Conservation (phyloP, 2,888 invertebrate species). For the Cheilosia urbana region DNA sequence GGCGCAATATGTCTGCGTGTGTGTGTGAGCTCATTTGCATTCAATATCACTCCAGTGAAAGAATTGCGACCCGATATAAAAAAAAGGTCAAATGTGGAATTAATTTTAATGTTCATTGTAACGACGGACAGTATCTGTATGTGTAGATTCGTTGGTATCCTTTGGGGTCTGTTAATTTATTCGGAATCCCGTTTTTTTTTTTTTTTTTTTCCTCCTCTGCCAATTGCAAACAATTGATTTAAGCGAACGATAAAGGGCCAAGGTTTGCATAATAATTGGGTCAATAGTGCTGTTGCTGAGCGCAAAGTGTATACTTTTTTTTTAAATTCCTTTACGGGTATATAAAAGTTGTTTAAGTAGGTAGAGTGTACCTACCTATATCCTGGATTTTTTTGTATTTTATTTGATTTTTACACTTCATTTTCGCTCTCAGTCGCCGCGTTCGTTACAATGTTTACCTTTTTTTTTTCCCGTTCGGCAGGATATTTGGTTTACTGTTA, state of each 20-base stretch:
- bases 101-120: constrained; percentile 50
- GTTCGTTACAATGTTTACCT: constrained; percentile 23
- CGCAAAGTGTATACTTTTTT: background rate
- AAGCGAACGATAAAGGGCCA: constrained; percentile 50
- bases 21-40: constrained; percentile 36
- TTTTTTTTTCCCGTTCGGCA: constrained; percentile 3
- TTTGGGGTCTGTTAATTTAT: constrained; percentile 50
- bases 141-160: background rate
- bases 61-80: background rate
- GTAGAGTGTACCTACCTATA: too few relatives aligned
- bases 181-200: constrained; percentile 16
- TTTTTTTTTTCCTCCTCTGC: constrained; percentile 24
- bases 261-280: constrained; percentile 67
- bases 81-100: constrained; percentile 53
- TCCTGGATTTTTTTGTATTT: constrained; percentile 6
- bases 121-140: constrained; percentile 5
- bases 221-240: constrained; percentile 60
- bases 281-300: constrained; percentile 45
- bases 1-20: background rate
- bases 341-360: constrained; percentile 13
- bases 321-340: background rate
- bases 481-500: constrained; percentile 43
- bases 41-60: constrained; percentile 20
- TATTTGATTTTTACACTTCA: constrained; percentile 3
- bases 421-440: constrained; percentile 16